phyloP scores from a whole-genome alignment of 2,888 invertebrate genomes.

The Periphyllus acericola region DNA sequence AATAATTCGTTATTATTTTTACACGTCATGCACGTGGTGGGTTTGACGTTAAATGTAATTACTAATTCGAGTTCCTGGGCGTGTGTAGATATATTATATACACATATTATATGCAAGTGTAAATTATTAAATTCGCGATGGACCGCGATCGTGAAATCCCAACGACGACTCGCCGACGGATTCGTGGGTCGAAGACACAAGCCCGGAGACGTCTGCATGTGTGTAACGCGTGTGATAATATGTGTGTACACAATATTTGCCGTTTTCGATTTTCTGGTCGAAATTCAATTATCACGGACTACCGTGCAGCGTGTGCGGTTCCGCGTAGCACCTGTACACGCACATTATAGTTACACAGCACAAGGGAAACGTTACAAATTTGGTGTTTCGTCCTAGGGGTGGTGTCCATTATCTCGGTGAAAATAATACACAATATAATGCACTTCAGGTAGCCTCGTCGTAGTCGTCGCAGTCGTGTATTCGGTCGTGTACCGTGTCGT shows the following conservation, averaged over 20 bases:
- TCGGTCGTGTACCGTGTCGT: background rate
- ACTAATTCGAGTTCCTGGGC: too few species aligned
- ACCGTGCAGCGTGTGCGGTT: background rate
- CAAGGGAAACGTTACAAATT: slow-evolving; percentile 45
- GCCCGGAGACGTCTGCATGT: too few species aligned
- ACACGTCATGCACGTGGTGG: too few species aligned
- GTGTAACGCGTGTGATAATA: too few species aligned
- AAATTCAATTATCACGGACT: slow-evolving; percentile 25
- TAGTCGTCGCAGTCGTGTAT: background rate
- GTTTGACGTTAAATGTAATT: too few species aligned
- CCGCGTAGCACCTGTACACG: background rate
- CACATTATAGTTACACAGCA: too few species aligned
- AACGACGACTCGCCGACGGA: background rate
- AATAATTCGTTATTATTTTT: too few species aligned
- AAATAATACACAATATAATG: slow-evolving; percentile 21
- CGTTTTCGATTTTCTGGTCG: slow-evolving; percentile 9
- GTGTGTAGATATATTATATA: background rate
- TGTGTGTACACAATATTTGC: background rate
- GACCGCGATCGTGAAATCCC: background rate
- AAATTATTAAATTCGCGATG: too few species aligned
- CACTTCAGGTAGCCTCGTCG: slow-evolving; percentile 45
- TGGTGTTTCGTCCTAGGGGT: slow-evolving; percentile 14
- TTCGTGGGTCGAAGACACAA: background rate
- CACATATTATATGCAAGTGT: too few species aligned
- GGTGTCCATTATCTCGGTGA: background rate